Conservation (phyloP, 2,888 invertebrate species). For the Drosophila meridiana region DNA sequence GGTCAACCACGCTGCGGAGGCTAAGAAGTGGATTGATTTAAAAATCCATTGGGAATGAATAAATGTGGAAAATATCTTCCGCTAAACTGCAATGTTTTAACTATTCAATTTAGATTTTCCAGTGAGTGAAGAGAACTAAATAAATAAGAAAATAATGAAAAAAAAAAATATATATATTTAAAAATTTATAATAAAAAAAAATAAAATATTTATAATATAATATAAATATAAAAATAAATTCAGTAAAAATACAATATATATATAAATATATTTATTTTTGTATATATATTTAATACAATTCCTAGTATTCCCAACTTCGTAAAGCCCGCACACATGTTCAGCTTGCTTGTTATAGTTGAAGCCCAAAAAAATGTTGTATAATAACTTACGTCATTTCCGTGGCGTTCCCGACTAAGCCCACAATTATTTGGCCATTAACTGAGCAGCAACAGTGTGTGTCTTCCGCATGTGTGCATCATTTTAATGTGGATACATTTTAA, state of each 20-base stretch:
- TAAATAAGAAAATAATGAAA: not conserved
- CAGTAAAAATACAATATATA: too few relatives aligned
- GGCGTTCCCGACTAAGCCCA: not conserved
- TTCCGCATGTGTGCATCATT: constrained; percentile 14
- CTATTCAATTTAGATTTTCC: not conserved
- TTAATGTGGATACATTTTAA: constrained; percentile 33
- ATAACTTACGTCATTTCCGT: constrained; percentile 13
- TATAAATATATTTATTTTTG: too few relatives aligned
- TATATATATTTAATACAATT: not conserved
- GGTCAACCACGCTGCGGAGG: constrained; percentile 27
- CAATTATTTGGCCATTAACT: constrained; percentile 38
- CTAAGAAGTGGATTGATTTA: not conserved
- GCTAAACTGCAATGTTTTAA: not conserved
- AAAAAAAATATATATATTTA: too few relatives aligned
- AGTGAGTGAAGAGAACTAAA: not conserved
- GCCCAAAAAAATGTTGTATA: not conserved
- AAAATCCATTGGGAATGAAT: constrained; percentile 1
- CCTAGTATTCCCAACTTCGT: not conserved
- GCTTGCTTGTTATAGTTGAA: not conserved
- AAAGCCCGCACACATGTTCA: not conserved
- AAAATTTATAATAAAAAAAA: too few relatives aligned
- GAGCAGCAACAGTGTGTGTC: constrained; percentile 18
- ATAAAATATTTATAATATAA: too few relatives aligned
- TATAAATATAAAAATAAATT: too few relatives aligned
- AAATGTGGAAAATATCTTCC: not conserved